These are phyloP conservation scores for Drymodes brunneopygia DNA, from an alignment of 2,113 vertebrate genomes.

Conservation along the genomic window DNA sequence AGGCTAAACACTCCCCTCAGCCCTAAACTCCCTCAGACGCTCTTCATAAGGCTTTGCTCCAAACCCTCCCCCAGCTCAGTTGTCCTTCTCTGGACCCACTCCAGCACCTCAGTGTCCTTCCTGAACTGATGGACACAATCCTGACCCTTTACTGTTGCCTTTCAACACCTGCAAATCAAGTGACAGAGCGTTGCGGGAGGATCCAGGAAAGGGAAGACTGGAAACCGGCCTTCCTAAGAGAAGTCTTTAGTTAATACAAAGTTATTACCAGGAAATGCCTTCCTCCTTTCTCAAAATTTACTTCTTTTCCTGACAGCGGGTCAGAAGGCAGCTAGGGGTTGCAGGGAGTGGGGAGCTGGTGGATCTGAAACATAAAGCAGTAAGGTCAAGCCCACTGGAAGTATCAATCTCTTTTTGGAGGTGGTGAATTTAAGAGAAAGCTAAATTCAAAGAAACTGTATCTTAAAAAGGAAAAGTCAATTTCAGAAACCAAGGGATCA, in stretches of 20 bases:
- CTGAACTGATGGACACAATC: accelerated
- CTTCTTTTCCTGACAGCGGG: not conserved
- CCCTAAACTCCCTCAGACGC: not conserved
- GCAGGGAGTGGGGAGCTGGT: not conserved
- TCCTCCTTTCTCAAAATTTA: not conserved
- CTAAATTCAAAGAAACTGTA: not conserved
- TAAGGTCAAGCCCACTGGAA: not conserved
- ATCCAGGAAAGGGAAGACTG: not conserved
- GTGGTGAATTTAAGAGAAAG: not conserved
- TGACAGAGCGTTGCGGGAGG: not conserved
- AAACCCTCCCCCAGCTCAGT: not conserved
- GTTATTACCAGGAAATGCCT: not conserved
- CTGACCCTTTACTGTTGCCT: too few relatives aligned
- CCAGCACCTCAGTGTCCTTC: not conserved
- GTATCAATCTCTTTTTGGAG: not conserved
- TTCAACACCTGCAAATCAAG: not conserved
- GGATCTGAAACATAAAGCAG: not conserved
- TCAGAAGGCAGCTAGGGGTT: not conserved
- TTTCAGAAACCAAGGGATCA: not conserved
- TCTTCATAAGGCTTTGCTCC: not conserved
- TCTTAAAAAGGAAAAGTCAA: too few relatives aligned
- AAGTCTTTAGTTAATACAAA: not conserved
- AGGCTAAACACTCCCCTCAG: not conserved
- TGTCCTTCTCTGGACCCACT: not conserved
- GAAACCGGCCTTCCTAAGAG: not conserved